Evolutionary conservation across 2,888 invertebrate genomes (phyloP).

Genomic region (Microctonus aethiopoides): DNA sequence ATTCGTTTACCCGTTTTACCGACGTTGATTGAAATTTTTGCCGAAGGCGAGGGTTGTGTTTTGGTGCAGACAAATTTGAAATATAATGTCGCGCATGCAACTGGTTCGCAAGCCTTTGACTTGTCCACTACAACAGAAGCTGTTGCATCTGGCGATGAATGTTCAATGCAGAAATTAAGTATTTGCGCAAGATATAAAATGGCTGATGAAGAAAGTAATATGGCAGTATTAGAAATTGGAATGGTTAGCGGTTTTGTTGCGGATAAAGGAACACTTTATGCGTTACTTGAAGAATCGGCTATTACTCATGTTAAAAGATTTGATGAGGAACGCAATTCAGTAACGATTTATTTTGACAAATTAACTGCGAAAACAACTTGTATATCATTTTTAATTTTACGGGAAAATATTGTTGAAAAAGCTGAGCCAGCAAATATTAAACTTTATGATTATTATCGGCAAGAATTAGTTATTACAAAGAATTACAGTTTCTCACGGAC

Average conservation of each 20-base stretch:
- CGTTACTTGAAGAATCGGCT: conserved; percentile 66
- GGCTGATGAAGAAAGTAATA: conserved; percentile 70
- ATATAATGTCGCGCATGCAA: conserved; percentile 69
- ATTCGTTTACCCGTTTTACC: conserved; percentile 67
- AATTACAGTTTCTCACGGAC: conserved; percentile 56
- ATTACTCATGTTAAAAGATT: conserved; percentile 69
- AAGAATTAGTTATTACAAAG: conserved; percentile 69
- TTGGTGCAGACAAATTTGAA: conserved; percentile 69
- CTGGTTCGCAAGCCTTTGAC: conserved; percentile 69
- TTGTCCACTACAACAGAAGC: conserved; percentile 67
- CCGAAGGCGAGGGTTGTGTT: conserved; percentile 71
- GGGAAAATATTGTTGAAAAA: conserved; percentile 67
- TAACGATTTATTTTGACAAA: conserved; percentile 70
- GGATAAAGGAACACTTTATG: conserved; percentile 71
- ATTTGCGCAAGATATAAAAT: conserved; percentile 60
- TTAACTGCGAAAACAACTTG: conserved; percentile 67
- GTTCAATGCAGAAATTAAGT: conserved; percentile 66
- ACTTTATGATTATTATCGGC: conserved; percentile 76
- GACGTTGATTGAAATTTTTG: conserved; percentile 66
- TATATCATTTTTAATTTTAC: conserved; percentile 68
- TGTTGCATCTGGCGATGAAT: conserved; percentile 65
- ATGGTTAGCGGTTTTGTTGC: conserved; percentile 75
- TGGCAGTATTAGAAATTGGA: conserved; percentile 71
- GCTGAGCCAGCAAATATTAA: conserved; percentile 70
- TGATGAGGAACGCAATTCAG: conserved; percentile 68